Evolutionary conservation across 2,797 vertebrate genomes (phyloP).

Genomic region (Sparidentex hasta): DNA sequence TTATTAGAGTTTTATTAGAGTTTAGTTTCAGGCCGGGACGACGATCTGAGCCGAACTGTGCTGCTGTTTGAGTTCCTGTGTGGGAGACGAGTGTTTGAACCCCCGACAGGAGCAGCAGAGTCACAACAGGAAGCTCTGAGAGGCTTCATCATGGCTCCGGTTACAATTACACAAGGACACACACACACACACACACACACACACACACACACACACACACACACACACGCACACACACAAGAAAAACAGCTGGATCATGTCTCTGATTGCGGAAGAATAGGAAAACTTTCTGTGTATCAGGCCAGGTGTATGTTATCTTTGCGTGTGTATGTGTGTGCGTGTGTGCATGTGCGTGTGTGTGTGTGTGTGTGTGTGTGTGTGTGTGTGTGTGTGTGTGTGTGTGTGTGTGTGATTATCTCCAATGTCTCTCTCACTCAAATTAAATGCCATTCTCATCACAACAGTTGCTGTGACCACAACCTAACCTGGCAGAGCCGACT

Average conservation of each 20-base stretch:
- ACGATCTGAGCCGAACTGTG: slow-evolving; percentile 7
- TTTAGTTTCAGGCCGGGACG: slow-evolving; percentile 8
- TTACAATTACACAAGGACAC: slow-evolving; percentile 62
- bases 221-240: slow-evolving; percentile 14
- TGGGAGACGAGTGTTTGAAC: slow-evolving; percentile 46
- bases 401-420: slow-evolving; percentile 14
- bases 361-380: slow-evolving; percentile 10
- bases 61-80: slow-evolving; percentile 65
- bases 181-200: slow-evolving; percentile 23
- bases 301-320: slow-evolving; percentile 43
- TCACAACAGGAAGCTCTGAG: slow-evolving; percentile 76
- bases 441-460: slow-evolving; percentile 67
- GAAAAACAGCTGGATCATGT: slow-evolving; percentile 55
- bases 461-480: slow-evolving; percentile 70
- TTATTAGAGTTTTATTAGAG: not conserved
- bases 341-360: slow-evolving; percentile 25
- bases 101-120: slow-evolving; percentile 32
- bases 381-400: slow-evolving; percentile 18
- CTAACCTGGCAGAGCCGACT: slow-evolving; percentile 42
- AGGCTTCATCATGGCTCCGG: slow-evolving; percentile 63
- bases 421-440: slow-evolving; percentile 49
- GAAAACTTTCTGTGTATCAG: slow-evolving; percentile 15
- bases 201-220: slow-evolving; percentile 21
- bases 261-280: slow-evolving; percentile 29
- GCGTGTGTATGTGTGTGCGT: slow-evolving; percentile 10